Base-by-base conservation (phyloP, 2,113 vertebrate genomes). In the Onychorhynchus coronatus region DNA sequence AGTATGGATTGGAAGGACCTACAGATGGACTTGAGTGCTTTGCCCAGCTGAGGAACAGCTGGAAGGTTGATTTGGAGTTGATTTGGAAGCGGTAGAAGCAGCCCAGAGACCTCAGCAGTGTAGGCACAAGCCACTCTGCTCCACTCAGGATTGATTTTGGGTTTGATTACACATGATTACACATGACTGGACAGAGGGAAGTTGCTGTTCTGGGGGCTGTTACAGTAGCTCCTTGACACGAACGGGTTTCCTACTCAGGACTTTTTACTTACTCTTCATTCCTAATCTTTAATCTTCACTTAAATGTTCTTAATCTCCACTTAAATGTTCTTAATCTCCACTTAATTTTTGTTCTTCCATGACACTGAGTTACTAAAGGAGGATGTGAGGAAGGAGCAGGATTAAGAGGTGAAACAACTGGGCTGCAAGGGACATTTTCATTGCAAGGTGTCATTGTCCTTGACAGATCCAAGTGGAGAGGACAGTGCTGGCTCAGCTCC, bases 1-100 rank as follows among this genome's bases (percentile, higher is more conserved):
- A 41, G 6, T 1, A 3, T 0, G 0, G 25, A 41, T 46, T 47
- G 31, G 7, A 2, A 8, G 24, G 50, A 71, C 8, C 35, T 46
- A 4, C 5, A 17, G 50, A 52, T 42, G n/a, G 28, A 42, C 46
- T 61, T 83, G 2, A 56, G 56, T 31, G n/a, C 39, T 71, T 79
- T 75, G 28, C 25, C 35, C 25, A 83, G n/a, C 18, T 70, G 49
- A n/a, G 65, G 25, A 78, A 30, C 8, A 65, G 56, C 35, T 0
- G 0, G 49, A 89, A 62, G 5, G 27, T 78, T 42, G 66, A 24
- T n/a, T 58, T 58, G 16, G 37, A 72, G 30, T 20, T 49, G 37
- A 70, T 66, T 30, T 24, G 41, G 63, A 81, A 76, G 58, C 7
- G 39, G 33, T 30, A 42, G 67, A 46, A 58, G 74, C 52, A 72